Base-by-base conservation (phyloP, 2,113 vertebrate genomes). In the Parotia lawesii region DNA sequence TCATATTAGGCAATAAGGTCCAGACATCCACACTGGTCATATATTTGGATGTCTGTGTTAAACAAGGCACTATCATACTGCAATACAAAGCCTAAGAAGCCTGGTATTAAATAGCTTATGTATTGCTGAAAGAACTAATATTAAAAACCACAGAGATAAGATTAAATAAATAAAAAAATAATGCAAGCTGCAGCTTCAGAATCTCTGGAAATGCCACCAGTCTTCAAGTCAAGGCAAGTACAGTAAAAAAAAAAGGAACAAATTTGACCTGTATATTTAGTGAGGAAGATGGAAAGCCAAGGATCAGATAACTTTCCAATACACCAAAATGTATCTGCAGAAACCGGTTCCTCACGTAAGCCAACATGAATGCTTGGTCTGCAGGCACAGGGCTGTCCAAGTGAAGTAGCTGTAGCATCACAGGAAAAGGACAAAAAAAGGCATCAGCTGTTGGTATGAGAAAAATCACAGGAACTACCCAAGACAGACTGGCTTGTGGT, bases 381-480 rank as follows among this genome's bases (percentile, higher is more conserved):
- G n/a, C 60, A 84, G 45, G 65, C 83, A 90, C 0, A 0, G 69
- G 75, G 54, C 29, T 61, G 48, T 23, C 12, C 35, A 70, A 91
- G 38, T 20, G 42, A 91, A 85, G 84, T 38, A 80, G 70, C 45
- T 79, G 58, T 1, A 79, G 81, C 85, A 74, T 85, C 94, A 94
- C 75, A 80, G 85, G 67, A 94, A 94, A 54, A 69, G 51, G 38
- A 23, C 19, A 64, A 73, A 53, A 86, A 74, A 85, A 87, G 62
- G 60, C 54, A 89, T 93, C 82, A 87, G 67, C 64, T 85, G 22
- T 8, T 87, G 62, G 81, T 83, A 94, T 93, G 84, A 94, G 77
- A 92, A 95, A 94, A 79, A 93, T 95, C 89, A 94, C 89, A 96
- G 89, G 86, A 96, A 88, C 82, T 77, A 31, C 85, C 64, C 60